Base-by-base conservation (phyloP, 2,113 vertebrate species). In the Micronisus gabar region DNA sequence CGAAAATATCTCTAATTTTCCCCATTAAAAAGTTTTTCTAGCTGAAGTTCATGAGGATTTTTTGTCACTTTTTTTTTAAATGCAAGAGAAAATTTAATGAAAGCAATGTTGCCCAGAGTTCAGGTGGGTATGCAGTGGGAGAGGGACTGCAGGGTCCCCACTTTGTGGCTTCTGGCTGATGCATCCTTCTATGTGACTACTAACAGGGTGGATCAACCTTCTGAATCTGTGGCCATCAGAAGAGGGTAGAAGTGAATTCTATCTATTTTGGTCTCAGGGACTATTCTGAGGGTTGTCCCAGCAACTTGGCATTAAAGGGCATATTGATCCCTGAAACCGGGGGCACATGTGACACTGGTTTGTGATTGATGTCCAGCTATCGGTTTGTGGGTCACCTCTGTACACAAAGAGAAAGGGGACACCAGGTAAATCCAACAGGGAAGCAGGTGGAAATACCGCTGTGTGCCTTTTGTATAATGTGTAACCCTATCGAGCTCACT, bases 391-490 rank as follows among this genome's bases (percentile, higher is more conserved):
- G 5, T 81, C 32, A 34, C 32, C 18, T 81, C 5, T 66, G 19
- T n/a, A 12, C 6, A 0, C 30, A 26, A 68, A 50, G 53, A 88
- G 26, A 83, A 52, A 74, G 30, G 45, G n/a, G 12, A 8, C 32
- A 18, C 8, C 8, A 55, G 50, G 59, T 93, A 83, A 84, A 92
- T 38, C 61, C 56, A 68, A 11, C 27, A 27, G 36, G 21, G 7
- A n/a, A 76, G 27, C 15, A 13, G 29, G 30, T 63, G 13, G 52
- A 61, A 95, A 47, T 61, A 75, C 8, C 30, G 5, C 7, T 2
- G 0, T 11, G 17, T 76, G 45, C 14, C 13, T 47, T 91, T 73
- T 45, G 38, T 47, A 3, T 22, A 15, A 48, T 0, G 0, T 23
- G 13, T 40, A 38, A 67, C 8, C 21, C 36, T 47, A 0, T 4